These are phyloP conservation scores for Elaphurus davidianus DNA, from an alignment of 2,113 vertebrate species.

Conservation along the genomic window DNA sequence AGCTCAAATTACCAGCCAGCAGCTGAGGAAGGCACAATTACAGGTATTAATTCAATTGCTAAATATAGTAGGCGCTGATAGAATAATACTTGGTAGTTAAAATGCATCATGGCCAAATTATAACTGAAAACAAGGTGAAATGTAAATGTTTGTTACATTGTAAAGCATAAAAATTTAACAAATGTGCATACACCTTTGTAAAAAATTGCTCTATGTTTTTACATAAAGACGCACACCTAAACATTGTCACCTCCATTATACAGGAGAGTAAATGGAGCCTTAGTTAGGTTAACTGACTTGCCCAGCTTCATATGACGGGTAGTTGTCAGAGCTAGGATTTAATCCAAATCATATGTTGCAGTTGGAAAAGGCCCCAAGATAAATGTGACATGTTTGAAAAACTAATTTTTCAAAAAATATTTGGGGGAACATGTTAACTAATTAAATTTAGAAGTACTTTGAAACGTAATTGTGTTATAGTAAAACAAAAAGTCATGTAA, in stretches of 20 bases:
- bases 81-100: slow-evolving; percentile 10
- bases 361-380: not conserved
- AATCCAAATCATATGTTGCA: not conserved
- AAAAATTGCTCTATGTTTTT: not conserved
- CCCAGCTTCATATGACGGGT: not conserved
- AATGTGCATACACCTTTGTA: not conserved
- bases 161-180: not conserved
- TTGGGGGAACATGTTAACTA: not conserved
- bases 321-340: not conserved
- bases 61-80: not conserved
- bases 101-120: not conserved
- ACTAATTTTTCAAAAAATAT: not conserved
- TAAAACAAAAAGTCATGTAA: not conserved
- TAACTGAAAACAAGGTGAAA: not conserved
- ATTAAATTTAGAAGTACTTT: slow-evolving; percentile 4
- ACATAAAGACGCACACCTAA: not conserved
- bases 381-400: not conserved
- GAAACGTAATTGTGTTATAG: not conserved
- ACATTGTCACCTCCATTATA: not conserved
- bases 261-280: not conserved
- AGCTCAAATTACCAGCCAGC: slow-evolving; percentile 87
- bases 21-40: slow-evolving; percentile 89
- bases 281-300: not conserved
- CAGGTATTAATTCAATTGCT: slow-evolving; percentile 83
- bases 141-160: not conserved